A percentile compares a stretch with the other conserved stretches of the same genome.
phyloP scores from a whole-genome alignment of 2,797 vertebrate genomes.

The Odontamblyopus lacepedii region DNA sequence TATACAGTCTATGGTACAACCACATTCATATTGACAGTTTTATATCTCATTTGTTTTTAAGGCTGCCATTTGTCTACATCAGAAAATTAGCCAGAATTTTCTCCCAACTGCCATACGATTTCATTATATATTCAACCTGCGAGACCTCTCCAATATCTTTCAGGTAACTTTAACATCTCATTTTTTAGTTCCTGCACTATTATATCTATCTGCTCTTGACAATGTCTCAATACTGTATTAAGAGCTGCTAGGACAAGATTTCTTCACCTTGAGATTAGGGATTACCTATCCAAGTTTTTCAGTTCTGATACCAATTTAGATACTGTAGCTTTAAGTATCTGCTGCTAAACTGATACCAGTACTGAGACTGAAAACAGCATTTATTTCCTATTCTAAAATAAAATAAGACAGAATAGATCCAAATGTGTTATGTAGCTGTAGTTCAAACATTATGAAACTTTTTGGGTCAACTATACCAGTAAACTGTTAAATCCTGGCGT shows the following conservation, averaged over 20 bases:
- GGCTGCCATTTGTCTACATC: conserved; percentile 81
- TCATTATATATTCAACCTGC: conserved; percentile 83
- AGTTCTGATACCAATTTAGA: no score
- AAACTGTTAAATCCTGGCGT: not conserved
- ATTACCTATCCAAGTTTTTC: no score
- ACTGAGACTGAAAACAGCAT: no score
- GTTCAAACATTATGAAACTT: no score
- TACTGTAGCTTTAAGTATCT: no score
- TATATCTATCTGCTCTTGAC: not conserved
- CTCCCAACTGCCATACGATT: conserved; percentile 82
- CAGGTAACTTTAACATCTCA: conserved; percentile 57
- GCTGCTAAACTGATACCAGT: no score
- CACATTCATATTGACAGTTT: not conserved
- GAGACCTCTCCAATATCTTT: conserved; percentile 79
- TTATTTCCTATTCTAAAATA: no score
- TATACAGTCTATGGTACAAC: no score
- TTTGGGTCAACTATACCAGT: no score
- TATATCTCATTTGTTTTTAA: conserved; percentile 37
- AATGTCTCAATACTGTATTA: not conserved
- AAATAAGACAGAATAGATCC: no score
- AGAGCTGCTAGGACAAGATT: not conserved
- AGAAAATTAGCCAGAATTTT: conserved; percentile 87
- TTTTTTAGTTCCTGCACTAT: not conserved
- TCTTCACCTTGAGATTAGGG: not conserved
- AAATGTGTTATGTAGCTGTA: no score